Evolutionary conservation across 1,140 invertebrate genomes (phyloP), one percentile per base, ranked within the genome.

Genomic region (Heliothis virescens): DNA sequence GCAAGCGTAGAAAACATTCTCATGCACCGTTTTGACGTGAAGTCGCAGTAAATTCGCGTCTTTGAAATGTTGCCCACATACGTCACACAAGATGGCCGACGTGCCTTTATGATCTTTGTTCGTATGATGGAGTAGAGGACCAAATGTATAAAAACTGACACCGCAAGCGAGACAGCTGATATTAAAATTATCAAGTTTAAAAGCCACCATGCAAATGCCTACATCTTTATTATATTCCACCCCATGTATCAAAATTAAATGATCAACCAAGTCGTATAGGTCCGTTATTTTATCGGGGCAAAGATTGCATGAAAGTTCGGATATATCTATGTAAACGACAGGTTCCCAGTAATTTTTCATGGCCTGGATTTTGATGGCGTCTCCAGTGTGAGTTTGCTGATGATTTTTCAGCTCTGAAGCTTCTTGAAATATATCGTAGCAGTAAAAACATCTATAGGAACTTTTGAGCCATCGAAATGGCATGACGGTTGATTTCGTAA

Each of bases 321-420:
- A 90, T 15, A 94, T 85, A 76, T 94, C 93, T 0, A 94, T 83
- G 47, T 94, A 93, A 0, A 94, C 91, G 0, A 91, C 87, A 0
- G 89, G 82, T 26, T 94, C 93, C 92, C 92, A 93, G 53, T 92
- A 93, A 75, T 93, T 94, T 47, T 84, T 90, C 90, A 94, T 93
- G 0, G 89, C 85, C 76, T 91, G 87, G 9, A 83, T 82, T 73
- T 91, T 93, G 12, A 91, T 74, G n/a, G 87, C 86, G 34, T 93
- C 89, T 3, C 86, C 90, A 0, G 79, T 18, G 62, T 94, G 93
- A 0, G 74, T 60, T 16, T 78, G 67, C 48, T 93, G 91, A 71
- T 94, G 93, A 16, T 60, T 83, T 57, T 92, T 92, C 26, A 94
- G 73, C 2, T 94, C 91, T 0, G 87, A 86, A 0, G 87, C 86